A percentile compares a stretch with the other conserved stretches of the same genome.
Conservation (phyloP, 1,140 invertebrate species). For the Drosophila parabipectinata region DNA sequence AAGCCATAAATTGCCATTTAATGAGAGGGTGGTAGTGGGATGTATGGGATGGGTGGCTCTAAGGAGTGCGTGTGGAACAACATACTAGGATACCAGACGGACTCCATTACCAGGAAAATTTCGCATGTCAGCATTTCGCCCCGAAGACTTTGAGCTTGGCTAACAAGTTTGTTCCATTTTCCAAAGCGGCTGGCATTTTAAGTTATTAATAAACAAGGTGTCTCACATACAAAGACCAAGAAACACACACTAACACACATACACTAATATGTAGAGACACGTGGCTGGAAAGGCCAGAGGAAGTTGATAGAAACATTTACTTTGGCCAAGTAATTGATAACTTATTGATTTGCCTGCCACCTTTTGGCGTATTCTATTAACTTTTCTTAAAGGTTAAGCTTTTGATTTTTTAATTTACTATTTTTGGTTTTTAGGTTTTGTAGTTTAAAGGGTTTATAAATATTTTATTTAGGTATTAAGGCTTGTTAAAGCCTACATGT, state of each 20-base stretch:
- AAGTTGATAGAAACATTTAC: conserved; percentile 18
- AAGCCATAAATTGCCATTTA: conserved; percentile 42
- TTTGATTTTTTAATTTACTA: neutral
- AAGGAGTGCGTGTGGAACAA: conserved; percentile 4
- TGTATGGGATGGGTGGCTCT: neutral
- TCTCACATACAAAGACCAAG: conserved; percentile 15
- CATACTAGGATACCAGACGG: conserved; percentile 31
- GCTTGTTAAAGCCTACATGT: no score
- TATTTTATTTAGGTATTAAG: no score
- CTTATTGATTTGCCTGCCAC: conserved; percentile 56
- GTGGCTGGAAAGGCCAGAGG: neutral
- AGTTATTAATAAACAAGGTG: conserved; percentile 75
- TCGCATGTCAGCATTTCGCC: conserved; percentile 47
- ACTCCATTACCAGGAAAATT: conserved; percentile 51
- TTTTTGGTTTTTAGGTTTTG: neutral
- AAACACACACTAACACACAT: conserved; percentile 4
- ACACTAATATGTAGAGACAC: neutral
- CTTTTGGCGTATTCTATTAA: neutral
- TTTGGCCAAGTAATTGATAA: conserved; percentile 61
- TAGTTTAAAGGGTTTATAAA: no score
- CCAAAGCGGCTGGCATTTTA: conserved; percentile 47
- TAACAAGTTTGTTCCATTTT: conserved; percentile 73
- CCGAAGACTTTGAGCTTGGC: conserved; percentile 41
- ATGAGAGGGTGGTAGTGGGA: conserved; percentile 19
- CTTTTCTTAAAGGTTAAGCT: neutral